Conservation (phyloP, 1,140 invertebrate genomes). For the Mercenaria mercenaria region DNA sequence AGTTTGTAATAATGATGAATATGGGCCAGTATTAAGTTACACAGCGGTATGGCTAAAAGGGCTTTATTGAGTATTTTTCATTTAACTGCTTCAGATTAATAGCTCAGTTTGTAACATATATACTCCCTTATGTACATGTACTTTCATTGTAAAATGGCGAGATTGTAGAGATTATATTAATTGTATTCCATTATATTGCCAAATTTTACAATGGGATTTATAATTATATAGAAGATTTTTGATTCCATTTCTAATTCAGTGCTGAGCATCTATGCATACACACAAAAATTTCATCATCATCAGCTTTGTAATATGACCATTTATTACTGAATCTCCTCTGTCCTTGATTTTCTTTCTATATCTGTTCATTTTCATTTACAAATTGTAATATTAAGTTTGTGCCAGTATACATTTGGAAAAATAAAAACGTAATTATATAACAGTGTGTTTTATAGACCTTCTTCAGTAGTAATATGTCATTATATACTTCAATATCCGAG, state of each 20-base stretch:
- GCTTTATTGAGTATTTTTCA: too few species aligned
- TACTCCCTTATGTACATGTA: background rate
- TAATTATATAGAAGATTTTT: background rate
- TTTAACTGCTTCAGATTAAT: too few species aligned
- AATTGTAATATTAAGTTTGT: background rate
- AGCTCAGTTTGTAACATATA: constrained; percentile 3
- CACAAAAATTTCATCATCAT: background rate
- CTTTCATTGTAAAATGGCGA: constrained; percentile 6
- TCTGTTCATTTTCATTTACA: background rate
- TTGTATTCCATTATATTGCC: constrained; percentile 40
- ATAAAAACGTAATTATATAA: too few species aligned
- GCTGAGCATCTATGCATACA: background rate
- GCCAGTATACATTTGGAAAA: background rate
- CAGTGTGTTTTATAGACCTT: too few species aligned
- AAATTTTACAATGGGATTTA: constrained; percentile 38
- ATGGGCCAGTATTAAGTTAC: too few species aligned
- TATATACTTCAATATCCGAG: too few species aligned
- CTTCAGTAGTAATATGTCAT: too few species aligned
- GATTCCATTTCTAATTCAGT: background rate
- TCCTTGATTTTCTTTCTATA: too few species aligned
- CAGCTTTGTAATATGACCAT: background rate
- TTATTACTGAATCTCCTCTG: background rate
- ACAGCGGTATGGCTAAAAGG: too few species aligned
- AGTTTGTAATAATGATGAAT: too few species aligned
- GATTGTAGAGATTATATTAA: constrained; percentile 35